phyloP scores from a whole-genome alignment of 2,113 vertebrate species.

The Sialia sialis region DNA sequence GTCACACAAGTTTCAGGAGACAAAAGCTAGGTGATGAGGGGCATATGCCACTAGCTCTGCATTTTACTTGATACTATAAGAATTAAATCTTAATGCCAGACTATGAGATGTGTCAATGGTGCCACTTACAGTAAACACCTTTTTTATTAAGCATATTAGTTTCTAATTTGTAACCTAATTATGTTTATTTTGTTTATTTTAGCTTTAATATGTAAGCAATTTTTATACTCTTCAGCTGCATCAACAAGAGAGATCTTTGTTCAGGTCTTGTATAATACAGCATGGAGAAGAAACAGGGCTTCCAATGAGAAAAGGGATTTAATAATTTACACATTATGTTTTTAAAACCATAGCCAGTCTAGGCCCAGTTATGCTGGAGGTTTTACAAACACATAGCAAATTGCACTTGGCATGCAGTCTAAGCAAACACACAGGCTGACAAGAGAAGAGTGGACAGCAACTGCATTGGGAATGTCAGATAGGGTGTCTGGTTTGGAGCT shows the following conservation, averaged over 20 bases:
- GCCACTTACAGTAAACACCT: background rate
- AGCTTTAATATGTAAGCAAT: constrained; percentile 9
- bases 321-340: background rate
- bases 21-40: background rate
- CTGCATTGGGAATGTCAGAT: background rate
- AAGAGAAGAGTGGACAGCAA: background rate
- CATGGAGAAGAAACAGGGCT: background rate
- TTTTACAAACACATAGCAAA: background rate
- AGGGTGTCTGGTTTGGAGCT: background rate
- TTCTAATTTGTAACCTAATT: constrained; percentile 14
- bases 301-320: background rate
- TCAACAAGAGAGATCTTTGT: background rate
- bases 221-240: background rate
- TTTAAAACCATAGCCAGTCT: background rate
- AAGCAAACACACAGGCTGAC: background rate
- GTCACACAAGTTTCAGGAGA: background rate
- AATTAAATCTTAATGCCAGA: background rate
- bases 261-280: background rate
- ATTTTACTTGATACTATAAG: background rate
- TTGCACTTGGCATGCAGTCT: background rate
- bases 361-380: background rate
- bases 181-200: constrained; percentile 18
- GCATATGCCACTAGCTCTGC: background rate
- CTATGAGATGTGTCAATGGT: background rate
- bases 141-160: background rate